Evolutionary conservation across 2,888 invertebrate species (phyloP).

Genomic region (Eupithecia subumbrata): DNA sequence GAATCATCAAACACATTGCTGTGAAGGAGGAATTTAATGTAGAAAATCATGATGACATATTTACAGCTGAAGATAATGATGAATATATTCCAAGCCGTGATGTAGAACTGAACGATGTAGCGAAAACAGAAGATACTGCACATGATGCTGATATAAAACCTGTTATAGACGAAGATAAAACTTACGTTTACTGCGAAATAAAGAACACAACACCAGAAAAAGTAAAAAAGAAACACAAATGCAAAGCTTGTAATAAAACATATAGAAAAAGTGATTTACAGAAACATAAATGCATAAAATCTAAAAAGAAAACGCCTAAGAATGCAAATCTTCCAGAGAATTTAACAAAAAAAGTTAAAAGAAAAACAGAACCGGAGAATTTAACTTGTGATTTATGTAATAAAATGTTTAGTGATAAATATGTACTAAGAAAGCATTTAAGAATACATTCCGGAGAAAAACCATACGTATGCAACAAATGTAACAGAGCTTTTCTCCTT

Average conservation of each 20-base stretch:
- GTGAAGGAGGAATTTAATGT: neutral
- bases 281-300: neutral
- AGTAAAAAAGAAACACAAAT: neutral
- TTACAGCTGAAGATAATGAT: neutral
- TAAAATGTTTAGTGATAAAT: constrained; percentile 1
- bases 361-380: neutral
- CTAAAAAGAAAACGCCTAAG: neutral
- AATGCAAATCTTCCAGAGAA: neutral
- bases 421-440: constrained; percentile 7
- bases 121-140: neutral
- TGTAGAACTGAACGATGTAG: neutral
- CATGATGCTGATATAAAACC: neutral
- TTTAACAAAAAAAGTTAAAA: neutral
- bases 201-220: neutral
- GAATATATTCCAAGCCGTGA: neutral
- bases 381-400: neutral
- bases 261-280: neutral
- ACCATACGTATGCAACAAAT: neutral
- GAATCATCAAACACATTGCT: neutral
- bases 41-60: neutral
- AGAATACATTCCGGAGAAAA: neutral
- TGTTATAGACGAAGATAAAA: neutral
- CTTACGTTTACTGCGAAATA: constrained; percentile 3
- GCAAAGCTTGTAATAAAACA: neutral
- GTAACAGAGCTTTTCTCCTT: neutral